Evolutionary conservation across 2,888 invertebrate species (phyloP).

Genomic region (Idaea straminata): DNA sequence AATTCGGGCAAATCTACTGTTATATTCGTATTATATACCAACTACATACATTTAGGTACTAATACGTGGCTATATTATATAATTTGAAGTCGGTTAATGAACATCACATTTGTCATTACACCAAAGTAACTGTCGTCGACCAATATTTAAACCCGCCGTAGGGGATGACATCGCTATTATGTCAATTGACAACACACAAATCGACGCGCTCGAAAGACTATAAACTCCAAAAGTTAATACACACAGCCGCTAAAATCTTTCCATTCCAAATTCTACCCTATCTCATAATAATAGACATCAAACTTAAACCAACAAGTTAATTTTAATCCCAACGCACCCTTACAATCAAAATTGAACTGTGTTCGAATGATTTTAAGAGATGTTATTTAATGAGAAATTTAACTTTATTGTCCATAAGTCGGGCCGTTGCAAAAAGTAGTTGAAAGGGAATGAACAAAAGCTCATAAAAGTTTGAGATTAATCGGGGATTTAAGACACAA

Average conservation of each 20-base stretch:
- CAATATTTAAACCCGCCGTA: conserved; percentile 62
- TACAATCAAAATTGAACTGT: conserved; percentile 21
- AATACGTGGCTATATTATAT: no score
- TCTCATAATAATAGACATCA: not conserved
- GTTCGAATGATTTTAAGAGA: conserved; percentile 25
- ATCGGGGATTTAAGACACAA: conserved; percentile 75
- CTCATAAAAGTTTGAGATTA: conserved; percentile 77
- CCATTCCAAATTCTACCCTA: conserved; percentile 23
- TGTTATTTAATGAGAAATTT: conserved; percentile 23
- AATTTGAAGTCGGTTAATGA: no score
- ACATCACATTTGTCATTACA: no score
- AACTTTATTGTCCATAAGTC: conserved; percentile 47
- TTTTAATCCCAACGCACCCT: not conserved
- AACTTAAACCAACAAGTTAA: conserved; percentile 1
- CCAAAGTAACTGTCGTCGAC: conserved; percentile 50
- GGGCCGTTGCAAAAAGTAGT: conserved; percentile 54
- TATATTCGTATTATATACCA: no score
- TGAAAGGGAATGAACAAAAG: conserved; percentile 75
- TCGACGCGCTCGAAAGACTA: conserved; percentile 77
- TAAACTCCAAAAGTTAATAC: conserved; percentile 75
- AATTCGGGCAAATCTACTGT: no score
- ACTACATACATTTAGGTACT: no score
- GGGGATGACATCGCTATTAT: conserved; percentile 76
- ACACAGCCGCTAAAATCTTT: conserved; percentile 28
- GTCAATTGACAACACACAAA: conserved; percentile 78